A percentile compares a stretch with the other conserved stretches of the same genome.
Evolutionary conservation across 2,888 invertebrate genomes (phyloP).

Genomic region (Hydropsyche betteni): DNA sequence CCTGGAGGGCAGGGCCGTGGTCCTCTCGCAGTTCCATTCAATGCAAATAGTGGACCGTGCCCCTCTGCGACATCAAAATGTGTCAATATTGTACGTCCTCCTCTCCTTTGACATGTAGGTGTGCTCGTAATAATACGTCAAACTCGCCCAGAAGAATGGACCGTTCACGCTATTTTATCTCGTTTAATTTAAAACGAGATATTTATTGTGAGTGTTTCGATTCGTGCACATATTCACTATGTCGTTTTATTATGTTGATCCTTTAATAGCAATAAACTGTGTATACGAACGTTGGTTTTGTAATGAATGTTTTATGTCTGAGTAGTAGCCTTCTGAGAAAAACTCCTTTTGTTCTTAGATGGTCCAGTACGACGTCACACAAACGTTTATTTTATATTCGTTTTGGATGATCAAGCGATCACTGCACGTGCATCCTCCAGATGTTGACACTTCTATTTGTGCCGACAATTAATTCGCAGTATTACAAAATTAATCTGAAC

Average conservation of each 20-base stretch:
- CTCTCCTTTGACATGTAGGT: constrained; percentile 29
- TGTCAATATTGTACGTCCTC: constrained; percentile 46
- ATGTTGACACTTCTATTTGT: too few species aligned
- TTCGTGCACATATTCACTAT: background rate
- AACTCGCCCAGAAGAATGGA: background rate
- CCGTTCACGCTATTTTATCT: constrained; percentile 17
- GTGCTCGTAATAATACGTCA: constrained; percentile 19
- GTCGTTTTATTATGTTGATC: background rate
- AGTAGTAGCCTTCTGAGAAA: too few species aligned
- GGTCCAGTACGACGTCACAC: too few species aligned
- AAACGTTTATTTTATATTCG: too few species aligned
- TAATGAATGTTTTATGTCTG: too few species aligned
- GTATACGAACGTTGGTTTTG: too few species aligned
- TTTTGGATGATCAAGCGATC: too few species aligned
- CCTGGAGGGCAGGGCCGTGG: constrained; percentile 30
- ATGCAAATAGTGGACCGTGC: constrained; percentile 49
- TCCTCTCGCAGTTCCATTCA: constrained; percentile 45
- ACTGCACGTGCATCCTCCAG: too few species aligned
- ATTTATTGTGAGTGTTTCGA: too few species aligned
- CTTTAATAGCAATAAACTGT: background rate
- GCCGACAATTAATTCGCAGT: too few species aligned
- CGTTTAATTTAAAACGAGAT: background rate
- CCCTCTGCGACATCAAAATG: constrained; percentile 44
- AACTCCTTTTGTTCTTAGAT: too few species aligned
- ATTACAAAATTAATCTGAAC: too few species aligned